phyloP scores from a whole-genome alignment of 2,888 invertebrate genomes.

The Monoplex corrugatus region DNA sequence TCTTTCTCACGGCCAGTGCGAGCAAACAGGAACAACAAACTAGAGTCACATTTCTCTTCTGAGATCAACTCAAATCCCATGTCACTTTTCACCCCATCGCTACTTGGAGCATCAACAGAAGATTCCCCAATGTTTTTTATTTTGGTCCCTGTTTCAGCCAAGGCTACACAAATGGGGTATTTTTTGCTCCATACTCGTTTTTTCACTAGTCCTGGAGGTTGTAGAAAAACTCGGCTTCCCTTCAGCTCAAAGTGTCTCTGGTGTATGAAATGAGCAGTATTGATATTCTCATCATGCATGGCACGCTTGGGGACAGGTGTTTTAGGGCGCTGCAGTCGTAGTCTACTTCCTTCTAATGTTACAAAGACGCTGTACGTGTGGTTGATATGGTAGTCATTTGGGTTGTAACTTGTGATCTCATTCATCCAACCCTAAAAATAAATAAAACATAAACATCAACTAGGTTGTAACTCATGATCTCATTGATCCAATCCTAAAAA shows the following conservation, averaged over 20 bases:
- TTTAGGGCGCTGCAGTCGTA: slow-evolving; percentile 91
- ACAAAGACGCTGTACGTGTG: slow-evolving; percentile 89
- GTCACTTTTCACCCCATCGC: slow-evolving; percentile 57
- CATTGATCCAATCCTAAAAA: too few species aligned
- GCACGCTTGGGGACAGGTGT: slow-evolving; percentile 91
- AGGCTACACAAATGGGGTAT: slow-evolving; percentile 91
- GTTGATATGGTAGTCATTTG: slow-evolving; percentile 88
- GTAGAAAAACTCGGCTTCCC: slow-evolving; percentile 74
- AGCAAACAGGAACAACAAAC: slow-evolving; percentile 86
- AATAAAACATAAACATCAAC: too few species aligned
- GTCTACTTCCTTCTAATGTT: slow-evolving; percentile 85
- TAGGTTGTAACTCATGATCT: too few species aligned
- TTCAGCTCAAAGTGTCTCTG: slow-evolving; percentile 87
- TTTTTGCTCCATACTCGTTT: slow-evolving; percentile 93
- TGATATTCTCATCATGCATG: slow-evolving; percentile 92
- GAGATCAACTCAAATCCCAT: slow-evolving; percentile 73
- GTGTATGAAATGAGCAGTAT: slow-evolving; percentile 88
- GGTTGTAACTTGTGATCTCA: slow-evolving; percentile 85
- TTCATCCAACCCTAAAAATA: slow-evolving; percentile 84
- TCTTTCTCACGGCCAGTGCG: slow-evolving; percentile 95
- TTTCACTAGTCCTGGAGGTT: slow-evolving; percentile 80
- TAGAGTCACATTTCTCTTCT: slow-evolving; percentile 72
- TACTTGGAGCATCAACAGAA: slow-evolving; percentile 36
- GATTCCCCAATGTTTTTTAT: slow-evolving; percentile 37
- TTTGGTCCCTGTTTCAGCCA: slow-evolving; percentile 66